Conservation (phyloP, 2,888 invertebrate genomes). For the Nebria salina region DNA sequence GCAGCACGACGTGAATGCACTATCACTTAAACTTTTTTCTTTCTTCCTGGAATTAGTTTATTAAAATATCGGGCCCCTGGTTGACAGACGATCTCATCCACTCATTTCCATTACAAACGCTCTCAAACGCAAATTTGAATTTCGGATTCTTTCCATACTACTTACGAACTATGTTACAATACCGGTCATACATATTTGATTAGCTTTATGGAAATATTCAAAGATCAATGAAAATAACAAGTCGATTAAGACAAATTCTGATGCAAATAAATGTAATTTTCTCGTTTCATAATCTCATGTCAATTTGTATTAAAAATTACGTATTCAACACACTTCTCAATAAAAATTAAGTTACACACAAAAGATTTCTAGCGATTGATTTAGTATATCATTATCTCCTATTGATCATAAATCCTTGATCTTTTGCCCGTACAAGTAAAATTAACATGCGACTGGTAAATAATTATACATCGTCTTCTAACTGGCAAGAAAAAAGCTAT, state of each 20-base stretch:
- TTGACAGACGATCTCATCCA: conserved; percentile 36
- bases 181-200: conserved; percentile 14
- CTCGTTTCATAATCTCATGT: background rate
- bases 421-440: conserved; percentile 35
- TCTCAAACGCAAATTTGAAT: conserved; percentile 41
- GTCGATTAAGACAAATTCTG: too few relatives aligned
- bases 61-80: conserved; percentile 37
- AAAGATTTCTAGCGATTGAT: background rate
- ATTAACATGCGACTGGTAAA: conserved; percentile 38
- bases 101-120: conserved; percentile 45
- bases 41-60: conserved; percentile 46
- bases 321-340: background rate
- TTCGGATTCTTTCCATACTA: conserved; percentile 39
- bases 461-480: conserved; percentile 39
- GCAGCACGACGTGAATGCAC: conserved; percentile 36
- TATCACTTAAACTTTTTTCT: conserved; percentile 42
- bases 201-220: background rate
- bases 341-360: background rate
- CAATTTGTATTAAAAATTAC: background rate
- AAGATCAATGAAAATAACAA: background rate
- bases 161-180: conserved; percentile 32
- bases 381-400: conserved; percentile 17
- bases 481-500: conserved; percentile 6
- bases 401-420: conserved; percentile 37
- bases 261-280: background rate